Evolutionary conservation across 2,797 vertebrate genomes (phyloP), one percentile per base, ranked within the genome.

Genomic region (Mastacembelus armatus): DNA sequence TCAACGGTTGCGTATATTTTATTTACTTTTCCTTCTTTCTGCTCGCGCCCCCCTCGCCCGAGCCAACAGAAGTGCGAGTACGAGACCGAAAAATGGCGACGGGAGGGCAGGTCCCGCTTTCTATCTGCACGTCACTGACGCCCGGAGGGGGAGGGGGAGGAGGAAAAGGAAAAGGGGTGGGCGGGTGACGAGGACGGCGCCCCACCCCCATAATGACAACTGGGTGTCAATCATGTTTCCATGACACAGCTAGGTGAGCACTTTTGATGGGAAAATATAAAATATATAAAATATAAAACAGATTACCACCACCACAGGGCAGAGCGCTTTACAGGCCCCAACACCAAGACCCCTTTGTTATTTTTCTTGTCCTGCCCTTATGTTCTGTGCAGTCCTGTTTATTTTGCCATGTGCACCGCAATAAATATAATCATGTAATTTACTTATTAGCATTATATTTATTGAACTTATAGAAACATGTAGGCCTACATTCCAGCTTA

Each of bases 21-120:
- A n/a, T n/a, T 11, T 50, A 83, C 77, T 85, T 87, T 80, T 57
- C 57, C 64, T 76, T 66, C 30, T 69, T 79, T 69, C 72, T 66
- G 71, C 47, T 70, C 71, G 59, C 78, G 74, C 75, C 76, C 87
- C 78, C 42, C 74, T 79, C 81, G 51, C 75, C 71, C 60, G 61
- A 71, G 74, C 69, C 79, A 54, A 57, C 74, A 82, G 52, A 76
- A 87, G 76, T 77, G 59, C 74, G 67, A 87, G 79, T 74, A 77
- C 71, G 70, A 83, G 79, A 82, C 68, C 71, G 83, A 92, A 91
- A 94, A 93, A 94, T 94, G 94, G 93, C 94, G 93, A 86, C 88
- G 77, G 65, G 92, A 94, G 93, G 93, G 93, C 92, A 92, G 91
- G 92, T 93, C 91, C 90, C 88, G 86, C 87, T 84, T 76, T 78